Conservation (phyloP, 1,140 invertebrate genomes). For the Ruditapes philippinarum region DNA sequence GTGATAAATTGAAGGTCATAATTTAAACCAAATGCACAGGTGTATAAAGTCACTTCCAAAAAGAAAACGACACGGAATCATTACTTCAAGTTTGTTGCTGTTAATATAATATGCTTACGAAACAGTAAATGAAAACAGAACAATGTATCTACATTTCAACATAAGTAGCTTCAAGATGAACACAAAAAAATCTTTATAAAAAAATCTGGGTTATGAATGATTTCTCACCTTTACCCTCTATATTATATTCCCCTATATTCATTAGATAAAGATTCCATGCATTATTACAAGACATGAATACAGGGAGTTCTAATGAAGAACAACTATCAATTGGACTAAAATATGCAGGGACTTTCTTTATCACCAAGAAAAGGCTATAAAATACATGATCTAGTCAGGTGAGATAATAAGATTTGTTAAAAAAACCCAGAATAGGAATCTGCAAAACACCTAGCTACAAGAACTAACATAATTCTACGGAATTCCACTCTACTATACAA, state of each 20-base stretch:
- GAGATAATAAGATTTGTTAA: not conserved
- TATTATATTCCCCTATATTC: not conserved
- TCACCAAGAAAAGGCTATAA: not conserved
- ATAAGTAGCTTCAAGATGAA: too few relatives aligned
- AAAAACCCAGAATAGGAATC: not conserved
- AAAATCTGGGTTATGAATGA: too few relatives aligned
- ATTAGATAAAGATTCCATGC: not conserved
- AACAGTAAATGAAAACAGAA: too few relatives aligned
- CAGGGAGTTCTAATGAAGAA: not conserved
- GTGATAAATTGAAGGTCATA: too few relatives aligned
- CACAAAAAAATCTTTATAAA: too few relatives aligned
- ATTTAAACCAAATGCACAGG: too few relatives aligned
- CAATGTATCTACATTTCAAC: too few relatives aligned
- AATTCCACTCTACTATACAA: not conserved
- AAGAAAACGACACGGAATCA: too few relatives aligned
- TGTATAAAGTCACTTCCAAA: too few relatives aligned
- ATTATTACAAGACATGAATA: not conserved
- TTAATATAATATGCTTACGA: too few relatives aligned
- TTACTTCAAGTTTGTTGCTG: too few relatives aligned
- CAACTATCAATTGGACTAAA: not conserved
- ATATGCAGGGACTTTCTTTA: not conserved
- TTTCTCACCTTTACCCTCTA: not conserved
- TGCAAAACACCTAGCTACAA: not conserved
- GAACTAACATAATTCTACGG: not conserved
- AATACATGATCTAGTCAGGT: not conserved